Conservation (phyloP, 1,140 invertebrate species). For the Paralvinella palmiformis region DNA sequence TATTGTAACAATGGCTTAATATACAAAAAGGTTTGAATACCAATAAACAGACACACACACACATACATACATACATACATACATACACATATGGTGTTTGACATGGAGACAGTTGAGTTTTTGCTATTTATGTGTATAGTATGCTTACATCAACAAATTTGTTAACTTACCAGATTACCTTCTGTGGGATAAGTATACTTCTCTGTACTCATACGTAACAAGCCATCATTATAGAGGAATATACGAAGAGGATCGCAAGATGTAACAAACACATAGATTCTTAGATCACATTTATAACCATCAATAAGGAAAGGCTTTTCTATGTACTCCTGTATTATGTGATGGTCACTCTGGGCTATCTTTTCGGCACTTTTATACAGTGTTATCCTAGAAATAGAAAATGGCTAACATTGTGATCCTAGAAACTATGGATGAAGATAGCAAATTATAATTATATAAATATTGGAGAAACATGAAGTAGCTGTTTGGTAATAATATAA, state of each 20-base stretch:
- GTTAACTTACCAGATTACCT: constrained; percentile 36
- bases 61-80: too few relatives aligned
- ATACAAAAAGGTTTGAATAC: too few relatives aligned
- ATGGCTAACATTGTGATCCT: too few relatives aligned
- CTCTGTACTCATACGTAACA: constrained; percentile 49
- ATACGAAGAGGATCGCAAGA: constrained; percentile 50
- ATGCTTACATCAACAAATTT: background rate
- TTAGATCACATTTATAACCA: constrained; percentile 49
- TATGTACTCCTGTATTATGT: constrained; percentile 50
- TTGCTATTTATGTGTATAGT: too few relatives aligned
- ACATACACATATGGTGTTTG: too few relatives aligned
- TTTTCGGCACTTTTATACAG: constrained; percentile 45
- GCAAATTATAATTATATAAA: background rate
- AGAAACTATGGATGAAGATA: background rate
- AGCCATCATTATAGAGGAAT: constrained; percentile 49
- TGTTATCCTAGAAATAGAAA: constrained; percentile 35
- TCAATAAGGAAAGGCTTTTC: constrained; percentile 48
- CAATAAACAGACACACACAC: too few relatives aligned
- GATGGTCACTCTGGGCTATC: constrained; percentile 40
- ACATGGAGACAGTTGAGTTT: too few relatives aligned
- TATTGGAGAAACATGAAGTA: background rate
- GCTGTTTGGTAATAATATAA: background rate
- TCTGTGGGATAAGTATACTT: constrained; percentile 45
- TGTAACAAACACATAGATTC: constrained; percentile 49
- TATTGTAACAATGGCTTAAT: too few relatives aligned